phyloP scores from a whole-genome alignment of 1,140 invertebrate genomes.

The Apis dorsata region DNA sequence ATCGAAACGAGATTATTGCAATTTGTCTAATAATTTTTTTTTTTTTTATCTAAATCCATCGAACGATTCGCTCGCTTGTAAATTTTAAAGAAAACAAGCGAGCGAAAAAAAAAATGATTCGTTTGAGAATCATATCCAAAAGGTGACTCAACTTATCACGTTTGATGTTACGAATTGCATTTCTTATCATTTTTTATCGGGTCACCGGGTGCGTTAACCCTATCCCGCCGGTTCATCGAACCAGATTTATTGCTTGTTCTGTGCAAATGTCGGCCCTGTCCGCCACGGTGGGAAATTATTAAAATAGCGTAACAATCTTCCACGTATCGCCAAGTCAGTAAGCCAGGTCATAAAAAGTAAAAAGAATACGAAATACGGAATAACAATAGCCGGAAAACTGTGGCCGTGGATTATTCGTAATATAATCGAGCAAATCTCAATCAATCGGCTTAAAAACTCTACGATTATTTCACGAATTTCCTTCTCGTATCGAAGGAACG shows the following conservation, averaged over 20 bases:
- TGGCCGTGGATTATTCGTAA: conserved; percentile 1
- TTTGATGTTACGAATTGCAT: conserved; percentile 59
- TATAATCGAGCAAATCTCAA: neutral
- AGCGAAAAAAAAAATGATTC: neutral
- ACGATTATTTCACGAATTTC: neutral
- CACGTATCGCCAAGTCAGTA: conserved; percentile 8
- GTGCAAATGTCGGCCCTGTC: conserved; percentile 40
- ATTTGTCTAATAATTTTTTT: neutral
- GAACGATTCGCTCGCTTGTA: neutral
- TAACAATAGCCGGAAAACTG: conserved; percentile 51
- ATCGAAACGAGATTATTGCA: neutral
- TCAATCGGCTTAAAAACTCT: neutral
- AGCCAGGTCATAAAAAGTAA: neutral
- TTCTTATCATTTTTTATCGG: conserved; percentile 65
- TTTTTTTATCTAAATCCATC: neutral
- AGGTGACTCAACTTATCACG: conserved; percentile 62
- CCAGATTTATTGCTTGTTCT: conserved; percentile 50
- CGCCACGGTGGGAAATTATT: conserved; percentile 7
- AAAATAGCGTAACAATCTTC: neutral
- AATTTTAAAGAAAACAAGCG: neutral
- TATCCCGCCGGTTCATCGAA: conserved; percentile 56
- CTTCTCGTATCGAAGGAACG: neutral
- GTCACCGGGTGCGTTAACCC: conserved; percentile 55
- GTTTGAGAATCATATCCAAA: conserved; percentile 44
- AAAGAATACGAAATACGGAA: neutral